A percentile compares a stretch with the other conserved stretches of the same genome.
These are phyloP conservation scores for Eristalinus aeneus DNA, from an alignment of 2,888 invertebrate species.

Conservation along the genomic window DNA sequence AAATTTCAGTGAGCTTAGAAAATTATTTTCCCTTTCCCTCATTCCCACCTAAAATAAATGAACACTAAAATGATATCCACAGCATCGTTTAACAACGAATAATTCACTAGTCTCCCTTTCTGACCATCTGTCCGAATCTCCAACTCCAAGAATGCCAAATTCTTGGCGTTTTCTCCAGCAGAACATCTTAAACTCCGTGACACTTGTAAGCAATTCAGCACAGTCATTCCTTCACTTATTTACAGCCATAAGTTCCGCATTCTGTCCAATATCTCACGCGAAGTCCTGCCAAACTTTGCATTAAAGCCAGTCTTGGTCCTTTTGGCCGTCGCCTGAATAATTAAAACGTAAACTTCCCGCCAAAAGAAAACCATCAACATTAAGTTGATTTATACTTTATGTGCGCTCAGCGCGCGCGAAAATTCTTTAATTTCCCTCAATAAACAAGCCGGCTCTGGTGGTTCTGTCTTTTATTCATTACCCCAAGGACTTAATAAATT, in stretches of 20 bases:
- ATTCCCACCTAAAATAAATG: too few relatives aligned
- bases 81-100: too few relatives aligned
- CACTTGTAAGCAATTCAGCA: not conserved
- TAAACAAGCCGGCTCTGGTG: conserved; percentile 34
- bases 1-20: too few relatives aligned
- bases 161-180: not conserved
- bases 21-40: too few relatives aligned
- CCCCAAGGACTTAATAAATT: conserved; percentile 68
- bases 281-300: not conserved
- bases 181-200: not conserved
- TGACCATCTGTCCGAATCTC: too few relatives aligned
- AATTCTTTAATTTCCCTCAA: conserved; percentile 58
- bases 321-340: conserved; percentile 8
- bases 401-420: conserved; percentile 15
- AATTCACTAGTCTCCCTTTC: too few relatives aligned
- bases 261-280: not conserved
- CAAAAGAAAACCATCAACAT: conserved; percentile 41
- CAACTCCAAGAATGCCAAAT: not conserved
- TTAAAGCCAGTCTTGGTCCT: not conserved
- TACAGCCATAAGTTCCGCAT: not conserved
- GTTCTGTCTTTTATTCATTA: conserved; percentile 62
- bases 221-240: not conserved
- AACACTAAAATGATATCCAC: too few relatives aligned
- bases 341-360: conserved; percentile 43
- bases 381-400: conserved; percentile 62